These are phyloP conservation scores for Theonella swinhoei DNA, from an alignment of 37 sponge, comb jelly and placozoan species.

Conservation along the genomic window DNA sequence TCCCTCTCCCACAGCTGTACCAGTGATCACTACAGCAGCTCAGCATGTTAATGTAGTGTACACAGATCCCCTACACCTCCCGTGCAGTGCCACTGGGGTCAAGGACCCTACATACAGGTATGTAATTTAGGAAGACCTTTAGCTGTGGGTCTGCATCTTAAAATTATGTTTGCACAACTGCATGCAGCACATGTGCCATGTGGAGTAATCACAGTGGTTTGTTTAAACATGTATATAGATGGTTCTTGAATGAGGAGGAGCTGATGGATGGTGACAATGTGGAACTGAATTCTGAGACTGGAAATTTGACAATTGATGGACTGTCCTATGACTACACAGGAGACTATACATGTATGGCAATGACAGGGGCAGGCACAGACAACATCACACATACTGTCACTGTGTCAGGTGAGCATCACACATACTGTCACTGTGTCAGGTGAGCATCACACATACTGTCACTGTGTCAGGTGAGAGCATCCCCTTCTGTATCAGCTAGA, in stretches of 20 bases:
- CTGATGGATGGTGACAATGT: background rate
- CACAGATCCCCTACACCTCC: background rate
- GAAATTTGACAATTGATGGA: background rate
- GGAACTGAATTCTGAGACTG: background rate
- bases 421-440: no score
- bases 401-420: background rate
- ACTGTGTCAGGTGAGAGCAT: no score
- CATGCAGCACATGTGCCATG: background rate
- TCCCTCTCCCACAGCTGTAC: no score
- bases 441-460: no score
- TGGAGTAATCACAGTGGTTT: no score
- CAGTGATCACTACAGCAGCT: background rate
- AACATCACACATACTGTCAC: background rate
- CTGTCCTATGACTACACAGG: background rate
- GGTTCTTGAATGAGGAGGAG: background rate
- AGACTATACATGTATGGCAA: background rate
- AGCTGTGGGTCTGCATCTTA: no score
- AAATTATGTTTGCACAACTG: background rate
- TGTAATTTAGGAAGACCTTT: background rate
- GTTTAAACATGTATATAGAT: no score
- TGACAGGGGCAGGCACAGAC: background rate
- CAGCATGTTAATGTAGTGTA: background rate
- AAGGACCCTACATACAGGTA: background rate
- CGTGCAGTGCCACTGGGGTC: background rate
- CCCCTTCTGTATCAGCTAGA: no score